Evolutionary conservation across 2,113 vertebrate species (phyloP).

Genomic region (Oryzias woworae): DNA sequence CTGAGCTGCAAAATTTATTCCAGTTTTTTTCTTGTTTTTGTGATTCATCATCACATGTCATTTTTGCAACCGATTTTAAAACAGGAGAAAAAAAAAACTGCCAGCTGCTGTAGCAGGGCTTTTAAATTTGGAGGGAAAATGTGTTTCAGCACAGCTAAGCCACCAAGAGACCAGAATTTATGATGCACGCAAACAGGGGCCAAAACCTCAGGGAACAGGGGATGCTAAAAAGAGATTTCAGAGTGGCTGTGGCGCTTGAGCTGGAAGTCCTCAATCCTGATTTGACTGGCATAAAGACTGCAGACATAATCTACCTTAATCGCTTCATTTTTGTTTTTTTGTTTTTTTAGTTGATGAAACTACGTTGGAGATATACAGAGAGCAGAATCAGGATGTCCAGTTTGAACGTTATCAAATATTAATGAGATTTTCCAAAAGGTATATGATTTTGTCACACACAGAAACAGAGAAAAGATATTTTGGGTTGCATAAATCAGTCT

Average conservation of each 20-base stretch:
- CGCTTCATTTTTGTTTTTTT: conserved; percentile 22
- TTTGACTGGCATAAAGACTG: conserved; percentile 67
- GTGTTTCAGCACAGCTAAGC: conserved; percentile 54
- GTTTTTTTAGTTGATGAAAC: conserved; percentile 50
- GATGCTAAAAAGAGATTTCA: conserved; percentile 67
- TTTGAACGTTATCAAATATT: background rate
- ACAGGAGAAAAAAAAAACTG: conserved; percentile 37
- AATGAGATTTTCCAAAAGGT: too few relatives aligned
- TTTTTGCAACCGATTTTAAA: conserved; percentile 40
- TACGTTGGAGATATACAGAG: conserved; percentile 49
- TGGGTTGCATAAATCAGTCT: too few relatives aligned
- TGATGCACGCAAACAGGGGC: conserved; percentile 56
- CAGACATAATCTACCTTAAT: conserved; percentile 76
- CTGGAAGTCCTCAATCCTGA: conserved; percentile 65
- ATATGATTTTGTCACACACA: too few relatives aligned
- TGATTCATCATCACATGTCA: background rate
- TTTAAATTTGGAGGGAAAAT: conserved; percentile 38
- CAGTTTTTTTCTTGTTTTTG: too few relatives aligned
- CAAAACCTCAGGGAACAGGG: conserved; percentile 56
- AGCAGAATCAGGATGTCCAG: conserved; percentile 23
- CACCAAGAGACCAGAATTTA: conserved; percentile 53
- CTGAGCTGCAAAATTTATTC: background rate
- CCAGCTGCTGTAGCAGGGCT: conserved; percentile 47
- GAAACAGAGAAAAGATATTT: too few relatives aligned
- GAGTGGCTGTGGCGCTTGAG: conserved; percentile 51